Base-by-base conservation (phyloP, 2,888 invertebrate genomes). In the Drosophila buzzatii region DNA sequence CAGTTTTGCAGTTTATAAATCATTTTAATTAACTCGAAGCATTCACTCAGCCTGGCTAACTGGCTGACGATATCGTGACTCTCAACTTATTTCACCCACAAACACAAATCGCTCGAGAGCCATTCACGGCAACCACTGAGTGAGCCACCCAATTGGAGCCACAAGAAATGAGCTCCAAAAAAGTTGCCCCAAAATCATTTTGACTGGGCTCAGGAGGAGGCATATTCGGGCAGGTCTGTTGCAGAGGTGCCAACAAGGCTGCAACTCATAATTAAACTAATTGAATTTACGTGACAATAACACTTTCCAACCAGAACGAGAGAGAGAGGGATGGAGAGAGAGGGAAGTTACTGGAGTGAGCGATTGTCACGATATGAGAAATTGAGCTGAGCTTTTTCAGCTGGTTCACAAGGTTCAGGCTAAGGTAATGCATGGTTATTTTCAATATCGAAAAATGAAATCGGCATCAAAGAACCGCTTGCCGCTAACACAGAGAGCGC, bases 371-470 rank as follows among this genome's bases (percentile, higher is more conserved):
- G 84, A 84, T 76, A 87, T 81, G 82, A 85, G 85, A 79, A 85
- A 41, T 58, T 70, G 56, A 35, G 55, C n/a, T 41, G 12, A 55
- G 35, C 16, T 20, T 14, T 9, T 14, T 7, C 6, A 49, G 18
- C 41, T 42, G 60, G 61, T 73, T 73, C 47, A 69, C 55, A 42
- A 62, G 55, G 76, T 81, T 76, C 69, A 82, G 74, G 73, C 73
- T 67, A 70, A 69, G 53, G 59, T 89, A 89, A 90, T 91, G 85
- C 90, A 85, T 77, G 90, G 90, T 90, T 91, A 88, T 90, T 90
- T 91, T 79, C 85, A 90, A 90, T 90, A 90, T 90, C 90, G 77
- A 85, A 85, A 90, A 89, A 87, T 89, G 90, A 90, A 90, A 91
- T 88, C 89, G 81, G 85, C 89, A 82, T 88, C 89, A 86, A 85